Evolutionary conservation across 1,140 invertebrate genomes (phyloP).

Genomic region (Microplitis demolitor): DNA sequence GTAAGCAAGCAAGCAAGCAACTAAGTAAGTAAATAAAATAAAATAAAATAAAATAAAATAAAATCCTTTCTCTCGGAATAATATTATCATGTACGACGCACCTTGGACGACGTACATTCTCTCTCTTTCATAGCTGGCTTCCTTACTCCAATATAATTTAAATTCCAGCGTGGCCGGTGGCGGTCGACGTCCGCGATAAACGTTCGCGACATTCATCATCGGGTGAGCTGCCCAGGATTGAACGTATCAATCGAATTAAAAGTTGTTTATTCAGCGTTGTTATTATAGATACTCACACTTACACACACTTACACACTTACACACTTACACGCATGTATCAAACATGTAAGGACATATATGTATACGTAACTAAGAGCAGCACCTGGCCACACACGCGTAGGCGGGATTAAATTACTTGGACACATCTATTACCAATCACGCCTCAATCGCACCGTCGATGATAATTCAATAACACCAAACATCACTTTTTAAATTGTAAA

Average conservation of each 20-base stretch:
- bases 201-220: conserved; percentile 9
- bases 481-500: too few species aligned
- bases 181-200: conserved; percentile 4
- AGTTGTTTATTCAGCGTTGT: neutral
- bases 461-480: neutral
- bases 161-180: conserved; percentile 13
- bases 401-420: neutral
- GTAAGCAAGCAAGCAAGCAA: too few species aligned
- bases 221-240: conserved; percentile 4
- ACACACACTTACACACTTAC: too few species aligned
- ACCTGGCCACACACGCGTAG: neutral
- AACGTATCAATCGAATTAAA: conserved; percentile 18
- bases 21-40: too few species aligned
- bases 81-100: conserved; percentile 5
- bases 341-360: neutral
- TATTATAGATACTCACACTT: neutral
- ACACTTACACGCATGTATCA: too few species aligned
- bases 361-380: neutral
- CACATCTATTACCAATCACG: neutral
- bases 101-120: neutral
- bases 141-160: neutral
- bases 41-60: neutral
- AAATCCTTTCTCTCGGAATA: conserved; percentile 4
- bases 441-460: neutral
- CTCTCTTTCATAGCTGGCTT: neutral